phyloP scores from a whole-genome alignment of 1,140 invertebrate species.

The Druon quercuslanigerum region DNA sequence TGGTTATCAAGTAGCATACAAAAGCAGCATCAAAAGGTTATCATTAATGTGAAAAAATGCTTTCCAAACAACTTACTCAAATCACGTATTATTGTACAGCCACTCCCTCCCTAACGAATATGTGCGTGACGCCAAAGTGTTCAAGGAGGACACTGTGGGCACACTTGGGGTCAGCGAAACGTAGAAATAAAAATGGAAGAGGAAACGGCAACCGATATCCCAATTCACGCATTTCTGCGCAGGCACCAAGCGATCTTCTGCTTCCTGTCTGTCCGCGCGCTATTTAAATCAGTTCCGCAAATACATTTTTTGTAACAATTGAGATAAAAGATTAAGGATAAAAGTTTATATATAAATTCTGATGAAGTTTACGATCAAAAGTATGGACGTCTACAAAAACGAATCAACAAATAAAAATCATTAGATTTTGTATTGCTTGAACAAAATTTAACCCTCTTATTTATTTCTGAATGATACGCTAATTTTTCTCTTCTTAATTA shows the following conservation, averaged over 20 bases:
- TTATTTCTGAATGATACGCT: too few relatives aligned
- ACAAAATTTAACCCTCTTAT: too few relatives aligned
- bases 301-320: too few relatives aligned
- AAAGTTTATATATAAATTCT: too few relatives aligned
- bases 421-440: too few relatives aligned
- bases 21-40: conserved; percentile 5
- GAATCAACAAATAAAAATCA: too few relatives aligned
- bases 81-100: conserved; percentile 68
- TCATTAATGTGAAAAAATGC: conserved; percentile 14
- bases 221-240: neutral
- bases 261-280: too few relatives aligned
- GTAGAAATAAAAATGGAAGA: conserved; percentile 55
- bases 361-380: too few relatives aligned
- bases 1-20: conserved; percentile 19
- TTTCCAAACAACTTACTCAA: conserved; percentile 60
- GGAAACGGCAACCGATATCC: conserved; percentile 38
- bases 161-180: conserved; percentile 64
- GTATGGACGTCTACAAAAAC: too few relatives aligned
- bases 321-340: too few relatives aligned
- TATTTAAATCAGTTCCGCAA: too few relatives aligned
- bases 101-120: conserved; percentile 61
- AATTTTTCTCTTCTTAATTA: too few relatives aligned
- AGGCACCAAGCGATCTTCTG: conserved; percentile 32
- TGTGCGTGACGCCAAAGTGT: conserved; percentile 55
- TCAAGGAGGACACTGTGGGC: conserved; percentile 63